Conservation (phyloP, 2,113 vertebrate genomes). For the Cottus gobio region DNA sequence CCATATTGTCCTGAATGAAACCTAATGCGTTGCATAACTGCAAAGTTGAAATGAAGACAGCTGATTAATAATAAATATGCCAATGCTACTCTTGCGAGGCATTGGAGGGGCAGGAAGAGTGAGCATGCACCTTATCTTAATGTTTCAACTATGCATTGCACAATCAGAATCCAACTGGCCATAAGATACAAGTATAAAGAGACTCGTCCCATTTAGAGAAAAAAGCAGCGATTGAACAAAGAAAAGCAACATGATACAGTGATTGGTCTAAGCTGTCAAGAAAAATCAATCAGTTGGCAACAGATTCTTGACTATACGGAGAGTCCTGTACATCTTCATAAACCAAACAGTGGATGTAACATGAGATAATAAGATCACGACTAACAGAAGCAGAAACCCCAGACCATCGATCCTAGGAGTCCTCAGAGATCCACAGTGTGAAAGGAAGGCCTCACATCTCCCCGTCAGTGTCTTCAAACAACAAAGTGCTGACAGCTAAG, state of each 20-base stretch:
- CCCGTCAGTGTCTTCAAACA: conserved; percentile 36
- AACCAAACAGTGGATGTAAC: conserved; percentile 39
- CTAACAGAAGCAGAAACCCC: conserved; percentile 32
- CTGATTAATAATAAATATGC: conserved; percentile 57
- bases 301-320: conserved; percentile 27
- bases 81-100: conserved; percentile 7
- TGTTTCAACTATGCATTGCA: conserved; percentile 50
- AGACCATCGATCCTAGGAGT: conserved; percentile 24
- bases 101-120: neutral
- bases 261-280: conserved; percentile 53
- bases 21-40: neutral
- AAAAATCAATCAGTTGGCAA: conserved; percentile 48
- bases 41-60: conserved; percentile 39
- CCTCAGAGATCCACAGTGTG: conserved; percentile 66
- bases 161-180: conserved; percentile 50
- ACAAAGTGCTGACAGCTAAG: conserved; percentile 62
- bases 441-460: conserved; percentile 62
- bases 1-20: conserved; percentile 48
- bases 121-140: conserved; percentile 50
- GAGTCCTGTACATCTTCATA: conserved; percentile 50
- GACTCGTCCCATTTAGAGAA: neutral
- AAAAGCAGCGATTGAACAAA: conserved; percentile 47
- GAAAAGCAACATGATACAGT: conserved; percentile 50
- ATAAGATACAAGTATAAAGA: neutral
- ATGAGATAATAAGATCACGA: conserved; percentile 29